phyloP scores from a whole-genome alignment of 2,797 vertebrate genomes.

The Diceros bicornis region DNA sequence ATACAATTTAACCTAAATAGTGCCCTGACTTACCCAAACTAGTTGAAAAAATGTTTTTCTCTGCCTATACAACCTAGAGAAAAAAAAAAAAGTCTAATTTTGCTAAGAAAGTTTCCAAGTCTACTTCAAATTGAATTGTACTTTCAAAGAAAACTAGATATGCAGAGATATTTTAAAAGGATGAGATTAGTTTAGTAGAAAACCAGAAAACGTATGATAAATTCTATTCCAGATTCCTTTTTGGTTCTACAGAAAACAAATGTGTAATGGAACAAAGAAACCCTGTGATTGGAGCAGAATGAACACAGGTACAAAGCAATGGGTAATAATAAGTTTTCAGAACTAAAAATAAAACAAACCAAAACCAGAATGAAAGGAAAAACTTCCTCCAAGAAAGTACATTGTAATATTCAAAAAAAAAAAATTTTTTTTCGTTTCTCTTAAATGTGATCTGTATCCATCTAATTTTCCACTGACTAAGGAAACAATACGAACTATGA shows the following conservation, averaged over 20 bases:
- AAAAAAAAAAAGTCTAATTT: background rate
- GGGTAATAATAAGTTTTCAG: conserved; percentile 15
- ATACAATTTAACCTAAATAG: background rate
- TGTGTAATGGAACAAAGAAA: conserved; percentile 60
- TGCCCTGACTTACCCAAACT: background rate
- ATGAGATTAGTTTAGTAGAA: conserved; percentile 36
- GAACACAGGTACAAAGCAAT: conserved; percentile 44
- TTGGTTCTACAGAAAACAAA: conserved; percentile 37
- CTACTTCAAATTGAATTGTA: conserved; percentile 24
- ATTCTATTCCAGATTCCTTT: conserved; percentile 25
- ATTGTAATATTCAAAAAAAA: background rate
- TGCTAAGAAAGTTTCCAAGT: conserved; percentile 22
- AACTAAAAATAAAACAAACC: conserved; percentile 22
- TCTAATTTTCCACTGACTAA: background rate
- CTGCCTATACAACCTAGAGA: background rate
- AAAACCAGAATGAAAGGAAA: conserved; percentile 32
- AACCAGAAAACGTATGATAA: background rate
- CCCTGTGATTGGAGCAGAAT: background rate
- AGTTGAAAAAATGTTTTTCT: background rate
- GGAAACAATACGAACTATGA: conserved; percentile 1
- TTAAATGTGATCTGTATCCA: background rate
- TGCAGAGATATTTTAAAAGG: background rate
- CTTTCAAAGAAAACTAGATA: conserved; percentile 64
- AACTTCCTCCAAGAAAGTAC: background rate
- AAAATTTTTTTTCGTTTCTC: background rate